Evolutionary conservation across 1,140 invertebrate genomes (phyloP).

Genomic region (Coptotermes formosanus): DNA sequence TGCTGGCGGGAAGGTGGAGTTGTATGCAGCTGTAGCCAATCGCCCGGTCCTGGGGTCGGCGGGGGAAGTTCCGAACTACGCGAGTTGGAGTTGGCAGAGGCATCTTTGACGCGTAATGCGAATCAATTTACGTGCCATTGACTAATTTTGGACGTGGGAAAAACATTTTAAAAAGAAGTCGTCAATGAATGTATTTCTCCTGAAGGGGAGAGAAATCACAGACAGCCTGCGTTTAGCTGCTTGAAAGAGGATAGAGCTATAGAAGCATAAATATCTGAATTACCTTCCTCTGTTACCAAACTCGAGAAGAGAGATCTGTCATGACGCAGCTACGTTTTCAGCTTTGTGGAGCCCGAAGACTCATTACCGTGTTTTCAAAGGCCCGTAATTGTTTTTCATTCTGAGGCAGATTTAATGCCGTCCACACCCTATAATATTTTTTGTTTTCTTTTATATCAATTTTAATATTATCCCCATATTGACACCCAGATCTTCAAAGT

Average conservation of each 20-base stretch:
- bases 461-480: too few species aligned
- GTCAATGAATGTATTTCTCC: neutral
- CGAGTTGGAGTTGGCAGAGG: constrained; percentile 21
- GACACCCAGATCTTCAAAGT: too few species aligned
- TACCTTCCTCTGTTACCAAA: too few species aligned
- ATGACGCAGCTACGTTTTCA: too few species aligned
- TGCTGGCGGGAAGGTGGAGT: neutral
- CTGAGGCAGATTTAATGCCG: too few species aligned
- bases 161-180: neutral
- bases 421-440: too few species aligned
- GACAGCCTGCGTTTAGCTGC: neutral
- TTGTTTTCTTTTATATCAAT: too few species aligned
- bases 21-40: neutral
- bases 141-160: neutral
- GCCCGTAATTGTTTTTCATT: too few species aligned
- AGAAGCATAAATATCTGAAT: neutral
- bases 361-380: too few species aligned
- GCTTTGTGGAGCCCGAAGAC: too few species aligned
- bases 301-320: too few species aligned
- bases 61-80: neutral
- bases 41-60: neutral
- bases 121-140: neutral
- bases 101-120: constrained; percentile 23
- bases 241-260: neutral
- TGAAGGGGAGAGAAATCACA: neutral